Evolutionary conservation across 2,888 invertebrate species (phyloP), one percentile per base, ranked within the genome.

Genomic region (Gortyna flavago): DNA sequence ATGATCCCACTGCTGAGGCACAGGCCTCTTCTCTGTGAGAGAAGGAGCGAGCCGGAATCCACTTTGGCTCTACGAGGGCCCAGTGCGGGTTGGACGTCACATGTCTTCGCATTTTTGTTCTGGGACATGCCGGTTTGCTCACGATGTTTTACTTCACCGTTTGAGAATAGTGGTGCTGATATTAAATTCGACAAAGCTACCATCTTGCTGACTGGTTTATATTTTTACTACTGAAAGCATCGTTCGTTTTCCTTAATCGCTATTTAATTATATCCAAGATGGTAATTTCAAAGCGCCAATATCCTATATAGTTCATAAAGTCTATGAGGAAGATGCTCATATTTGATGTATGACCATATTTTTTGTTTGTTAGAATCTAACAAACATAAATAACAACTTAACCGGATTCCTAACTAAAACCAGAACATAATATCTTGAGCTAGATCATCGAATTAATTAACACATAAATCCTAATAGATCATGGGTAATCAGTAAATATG

Each of bases 401-500:
- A 72, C 51, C 51, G 35, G 18, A 18, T 38, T 64, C 25, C 16
- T 29, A 21, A 41, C 16, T 29, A 9, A 57, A 59, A 29, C 65
- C 16, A 62, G 51, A 74, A 11, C 65, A 65, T 67, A 1, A 48
- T 2, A 66, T 21, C 41, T n/a, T 6, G 13, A 67, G 18, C 32
- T 48, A 64, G 44, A 72, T 57, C 51, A 69, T 29, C 32, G 44
- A 48, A n/a, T n/a, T n/a, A 25, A 72, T 67, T 44, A 66, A 64
- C 67, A 65, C 67, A 77, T 84, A 65, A 62, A 80, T 83, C 44
- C 64, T 62, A 72, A 75, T 59, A 70, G 57, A 41, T 66, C 62
- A 64, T 18, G 54, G 7, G 25, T 79, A 72, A 76, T 83, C 64
- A 71, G 51, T 80, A 75, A 80, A 83, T 72, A 85, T 74, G 25